These are phyloP conservation scores for Argyresthia goedartella DNA, from an alignment of 2,888 invertebrate genomes.

Conservation along the genomic window DNA sequence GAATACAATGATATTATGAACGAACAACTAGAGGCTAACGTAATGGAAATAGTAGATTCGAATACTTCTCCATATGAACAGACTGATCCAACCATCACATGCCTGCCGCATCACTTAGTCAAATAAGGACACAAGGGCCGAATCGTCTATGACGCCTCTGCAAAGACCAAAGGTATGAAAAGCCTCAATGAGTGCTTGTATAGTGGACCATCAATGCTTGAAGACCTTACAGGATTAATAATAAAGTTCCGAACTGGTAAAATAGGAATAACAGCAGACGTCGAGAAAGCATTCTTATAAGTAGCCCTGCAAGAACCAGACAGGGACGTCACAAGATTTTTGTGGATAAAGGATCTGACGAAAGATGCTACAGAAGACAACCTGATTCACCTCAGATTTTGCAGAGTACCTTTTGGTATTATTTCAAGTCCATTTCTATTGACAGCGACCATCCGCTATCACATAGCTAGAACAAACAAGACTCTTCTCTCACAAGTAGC, in stretches of 20 bases:
- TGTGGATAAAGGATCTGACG: neutral
- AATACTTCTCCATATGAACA: no score
- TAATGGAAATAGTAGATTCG: neutral
- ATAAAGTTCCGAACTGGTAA: neutral
- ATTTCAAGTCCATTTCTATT: neutral
- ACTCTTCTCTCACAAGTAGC: neutral
- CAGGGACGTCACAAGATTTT: conserved; percentile 3
- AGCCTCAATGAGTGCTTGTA: conserved; percentile 8
- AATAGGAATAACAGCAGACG: conserved; percentile 1
- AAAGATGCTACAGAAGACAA: neutral
- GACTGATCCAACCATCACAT: conserved; percentile 2
- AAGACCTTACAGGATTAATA: conserved; percentile 1
- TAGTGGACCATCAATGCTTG: conserved; percentile 2
- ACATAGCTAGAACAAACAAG: neutral
- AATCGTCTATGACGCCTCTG: conserved; percentile 6
- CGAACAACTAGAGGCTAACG: neutral
- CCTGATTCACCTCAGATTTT: neutral
- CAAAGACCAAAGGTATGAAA: neutral
- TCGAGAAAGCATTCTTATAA: neutral
- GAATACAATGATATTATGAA: neutral
- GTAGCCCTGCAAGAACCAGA: conserved; percentile 2
- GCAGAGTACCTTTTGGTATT: neutral
- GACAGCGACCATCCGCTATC: neutral
- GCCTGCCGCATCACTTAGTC: conserved; percentile 5
- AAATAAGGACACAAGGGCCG: conserved; percentile 1